phyloP scores from a whole-genome alignment of 2,888 invertebrate species.

The Agapostemon virescens region DNA sequence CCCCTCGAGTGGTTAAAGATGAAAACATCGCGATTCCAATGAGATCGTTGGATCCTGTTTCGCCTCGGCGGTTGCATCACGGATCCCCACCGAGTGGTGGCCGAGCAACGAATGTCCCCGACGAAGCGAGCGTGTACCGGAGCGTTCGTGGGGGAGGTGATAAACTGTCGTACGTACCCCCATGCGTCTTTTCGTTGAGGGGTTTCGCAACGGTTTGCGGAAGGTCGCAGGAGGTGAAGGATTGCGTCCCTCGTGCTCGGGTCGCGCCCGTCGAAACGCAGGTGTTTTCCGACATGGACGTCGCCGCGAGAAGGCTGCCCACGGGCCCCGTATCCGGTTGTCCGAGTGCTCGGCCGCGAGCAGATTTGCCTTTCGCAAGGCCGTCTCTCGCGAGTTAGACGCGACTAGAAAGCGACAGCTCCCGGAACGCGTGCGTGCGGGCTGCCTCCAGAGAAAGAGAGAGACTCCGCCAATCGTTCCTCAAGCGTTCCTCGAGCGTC shows the following conservation, averaged over 20 bases:
- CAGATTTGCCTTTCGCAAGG: slow-evolving; percentile 61
- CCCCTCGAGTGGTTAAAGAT: too few relatives aligned
- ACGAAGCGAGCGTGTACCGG: slow-evolving; percentile 1
- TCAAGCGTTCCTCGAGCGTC: slow-evolving; percentile 3
- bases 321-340: slow-evolving; percentile 49
- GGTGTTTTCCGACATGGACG: slow-evolving; percentile 57
- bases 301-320: slow-evolving; percentile 53
- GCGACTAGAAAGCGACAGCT: slow-evolving; percentile 42
- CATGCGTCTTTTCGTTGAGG: neutral
- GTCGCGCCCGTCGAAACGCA: slow-evolving; percentile 49
- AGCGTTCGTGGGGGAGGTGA: slow-evolving; percentile 1
- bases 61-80: neutral
- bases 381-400: slow-evolving; percentile 42
- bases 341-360: slow-evolving; percentile 19
- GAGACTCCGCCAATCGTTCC: too few relatives aligned
- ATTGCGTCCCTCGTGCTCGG: slow-evolving; percentile 50
- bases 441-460: neutral
- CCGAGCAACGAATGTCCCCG: slow-evolving; percentile 18
- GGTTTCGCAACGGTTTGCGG: slow-evolving; percentile 57
- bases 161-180: neutral
- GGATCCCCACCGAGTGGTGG: neutral
- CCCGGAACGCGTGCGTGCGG: slow-evolving; percentile 4
- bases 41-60: neutral
- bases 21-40: too few relatives aligned
- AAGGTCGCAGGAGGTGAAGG: slow-evolving; percentile 57